phyloP scores from a whole-genome alignment of 1,140 invertebrate genomes.

The Macrobrachium rosenbergii region DNA sequence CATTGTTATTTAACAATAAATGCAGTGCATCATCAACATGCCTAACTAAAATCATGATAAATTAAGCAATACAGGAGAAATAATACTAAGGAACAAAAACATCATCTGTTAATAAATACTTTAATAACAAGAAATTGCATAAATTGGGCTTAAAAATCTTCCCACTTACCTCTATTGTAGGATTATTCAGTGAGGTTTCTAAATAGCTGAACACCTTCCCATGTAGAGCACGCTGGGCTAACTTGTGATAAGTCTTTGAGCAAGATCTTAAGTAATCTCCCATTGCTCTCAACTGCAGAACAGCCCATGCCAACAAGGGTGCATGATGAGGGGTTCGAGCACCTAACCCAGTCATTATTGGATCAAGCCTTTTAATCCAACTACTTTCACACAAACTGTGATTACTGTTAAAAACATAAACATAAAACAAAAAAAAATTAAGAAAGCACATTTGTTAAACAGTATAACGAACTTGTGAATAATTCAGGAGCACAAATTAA shows the following conservation, averaged over 20 bases:
- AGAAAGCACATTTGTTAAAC: neutral
- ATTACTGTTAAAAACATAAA: constrained; percentile 30
- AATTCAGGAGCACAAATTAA: too few relatives aligned
- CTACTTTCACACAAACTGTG: constrained; percentile 42
- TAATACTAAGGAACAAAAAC: too few relatives aligned
- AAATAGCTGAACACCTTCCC: constrained; percentile 62
- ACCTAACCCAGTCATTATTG: constrained; percentile 53
- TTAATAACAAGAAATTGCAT: neutral
- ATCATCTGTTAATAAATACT: too few relatives aligned
- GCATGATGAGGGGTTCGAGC: constrained; percentile 60
- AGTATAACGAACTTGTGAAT: neutral
- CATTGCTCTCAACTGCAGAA: constrained; percentile 54
- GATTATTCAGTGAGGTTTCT: constrained; percentile 49
- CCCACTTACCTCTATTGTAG: constrained; percentile 54
- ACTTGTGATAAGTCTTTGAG: constrained; percentile 53
- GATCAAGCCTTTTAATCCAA: constrained; percentile 48
- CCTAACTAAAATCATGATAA: too few relatives aligned
- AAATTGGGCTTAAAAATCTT: neutral
- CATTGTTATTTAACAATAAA: too few relatives aligned
- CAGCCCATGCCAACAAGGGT: constrained; percentile 62
- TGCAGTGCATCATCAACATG: too few relatives aligned
- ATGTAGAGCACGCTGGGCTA: constrained; percentile 57
- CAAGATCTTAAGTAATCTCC: constrained; percentile 9
- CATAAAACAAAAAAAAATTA: neutral
- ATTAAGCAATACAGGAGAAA: too few relatives aligned